These are phyloP conservation scores for Pyrrhia umbra DNA, from an alignment of 2,888 invertebrate genomes.

Conservation along the genomic window DNA sequence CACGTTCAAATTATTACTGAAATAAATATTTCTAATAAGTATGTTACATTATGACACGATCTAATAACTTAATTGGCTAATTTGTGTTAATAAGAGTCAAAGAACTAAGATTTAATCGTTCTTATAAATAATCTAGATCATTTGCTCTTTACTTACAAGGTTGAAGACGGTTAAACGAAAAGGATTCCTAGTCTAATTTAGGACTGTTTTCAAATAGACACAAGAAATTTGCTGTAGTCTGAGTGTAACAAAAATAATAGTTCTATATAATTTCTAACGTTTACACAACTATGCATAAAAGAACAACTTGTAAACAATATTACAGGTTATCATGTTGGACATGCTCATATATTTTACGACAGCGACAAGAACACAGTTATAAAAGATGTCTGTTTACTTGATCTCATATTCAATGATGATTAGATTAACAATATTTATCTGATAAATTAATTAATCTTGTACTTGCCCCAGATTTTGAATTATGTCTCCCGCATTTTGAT, in stretches of 20 bases:
- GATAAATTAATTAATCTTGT: too few species aligned
- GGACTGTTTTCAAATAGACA: conserved; percentile 38
- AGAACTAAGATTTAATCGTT: background rate
- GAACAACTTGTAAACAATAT: conserved; percentile 21
- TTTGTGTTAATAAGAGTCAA: conserved; percentile 5
- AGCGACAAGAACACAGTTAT: conserved; percentile 9
- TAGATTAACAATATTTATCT: conserved; percentile 9
- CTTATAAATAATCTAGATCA: conserved; percentile 13
- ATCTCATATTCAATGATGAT: background rate
- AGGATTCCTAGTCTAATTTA: conserved; percentile 23
- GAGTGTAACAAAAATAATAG: conserved; percentile 23
- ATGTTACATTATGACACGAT: conserved; percentile 34
- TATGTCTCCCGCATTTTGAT: too few species aligned
- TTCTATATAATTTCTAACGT: conserved; percentile 43
- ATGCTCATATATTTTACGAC: conserved; percentile 33
- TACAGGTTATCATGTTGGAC: conserved; percentile 33
- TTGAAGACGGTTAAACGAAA: background rate
- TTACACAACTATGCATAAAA: conserved; percentile 31
- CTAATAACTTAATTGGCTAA: conserved; percentile 36
- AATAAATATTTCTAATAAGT: too few species aligned
- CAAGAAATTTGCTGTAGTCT: too few species aligned
- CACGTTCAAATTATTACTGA: conserved; percentile 31
- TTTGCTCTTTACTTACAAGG: conserved; percentile 17
- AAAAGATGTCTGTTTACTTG: conserved; percentile 11
- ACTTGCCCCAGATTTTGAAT: too few species aligned